These are phyloP conservation scores for Nerophis ophidion DNA, from an alignment of 2,113 vertebrate genomes.

Conservation along the genomic window DNA sequence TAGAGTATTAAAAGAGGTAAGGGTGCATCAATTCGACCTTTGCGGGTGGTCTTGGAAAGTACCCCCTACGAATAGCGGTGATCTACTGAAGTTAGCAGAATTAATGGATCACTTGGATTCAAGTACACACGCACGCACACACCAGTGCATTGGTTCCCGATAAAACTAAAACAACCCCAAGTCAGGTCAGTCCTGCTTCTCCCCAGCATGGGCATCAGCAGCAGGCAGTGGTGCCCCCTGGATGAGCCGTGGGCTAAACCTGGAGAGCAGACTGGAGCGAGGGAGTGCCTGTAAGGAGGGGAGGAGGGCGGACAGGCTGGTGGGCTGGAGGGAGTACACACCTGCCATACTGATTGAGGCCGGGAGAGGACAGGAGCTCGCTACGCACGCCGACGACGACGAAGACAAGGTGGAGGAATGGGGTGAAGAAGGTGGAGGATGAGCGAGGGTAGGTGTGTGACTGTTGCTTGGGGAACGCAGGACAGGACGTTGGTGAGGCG, in stretches of 20 bases:
- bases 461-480: slow-evolving; percentile 70
- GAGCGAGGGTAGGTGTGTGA: slow-evolving; percentile 54
- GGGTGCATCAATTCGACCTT: too few species aligned
- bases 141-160: neutral
- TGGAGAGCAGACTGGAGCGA: slow-evolving; percentile 56
- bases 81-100: too few species aligned
- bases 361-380: slow-evolving; percentile 69
- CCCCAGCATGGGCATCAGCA: slow-evolving; percentile 43
- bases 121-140: neutral
- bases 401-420: slow-evolving; percentile 67
- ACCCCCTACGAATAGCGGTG: too few species aligned
- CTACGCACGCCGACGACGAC: slow-evolving; percentile 55
- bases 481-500: slow-evolving; percentile 75
- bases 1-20: too few species aligned
- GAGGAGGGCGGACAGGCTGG: slow-evolving; percentile 60
- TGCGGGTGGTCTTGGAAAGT: too few species aligned
- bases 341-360: slow-evolving; percentile 78
- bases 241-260: slow-evolving; percentile 66
- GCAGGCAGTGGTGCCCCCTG: slow-evolving; percentile 50
- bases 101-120: too few species aligned
- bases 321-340: slow-evolving; percentile 74
- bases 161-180: neutral
- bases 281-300: slow-evolving; percentile 67
- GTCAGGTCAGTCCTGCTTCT: slow-evolving; percentile 54
- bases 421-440: slow-evolving; percentile 37